These are phyloP conservation scores for Porites lobata DNA, from an alignment of 92 coral and sea anemone species.

Conservation along the genomic window DNA sequence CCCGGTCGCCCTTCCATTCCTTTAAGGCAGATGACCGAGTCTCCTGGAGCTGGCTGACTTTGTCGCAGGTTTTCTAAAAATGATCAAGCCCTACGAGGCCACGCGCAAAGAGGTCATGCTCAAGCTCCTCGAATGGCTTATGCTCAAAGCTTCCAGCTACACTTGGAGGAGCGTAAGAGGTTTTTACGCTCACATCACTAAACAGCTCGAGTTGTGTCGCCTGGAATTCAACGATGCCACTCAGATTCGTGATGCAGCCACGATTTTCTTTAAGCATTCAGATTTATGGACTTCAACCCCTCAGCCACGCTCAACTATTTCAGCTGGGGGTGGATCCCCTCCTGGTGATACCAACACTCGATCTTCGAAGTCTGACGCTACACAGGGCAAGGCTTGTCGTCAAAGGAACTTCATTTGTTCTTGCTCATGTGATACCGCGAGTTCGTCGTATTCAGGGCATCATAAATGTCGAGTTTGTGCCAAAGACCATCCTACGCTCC, in stretches of 20 bases:
- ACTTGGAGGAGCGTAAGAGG: slow-evolving; percentile 41
- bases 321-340: not conserved
- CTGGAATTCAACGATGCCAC: not conserved
- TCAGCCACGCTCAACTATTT: no score
- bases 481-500: not conserved
- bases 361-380: no score
- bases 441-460: no score
- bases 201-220: not conserved
- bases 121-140: slow-evolving; percentile 42
- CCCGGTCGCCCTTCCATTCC: no score
- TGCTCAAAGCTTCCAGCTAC: slow-evolving; percentile 32
- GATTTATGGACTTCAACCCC: not conserved
- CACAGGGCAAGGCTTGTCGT: no score
- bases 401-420: no score
- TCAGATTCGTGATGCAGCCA: not conserved
- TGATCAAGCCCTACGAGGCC: slow-evolving; percentile 20
- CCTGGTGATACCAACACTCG: no score
- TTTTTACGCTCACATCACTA: not conserved
- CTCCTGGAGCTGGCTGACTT: slow-evolving; percentile 19
- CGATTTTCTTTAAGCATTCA: no score
- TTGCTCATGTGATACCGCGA: no score
- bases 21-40: no score
- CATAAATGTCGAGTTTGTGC: not conserved
- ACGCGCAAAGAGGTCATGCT: slow-evolving; percentile 12
- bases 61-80: slow-evolving; percentile 22